Evolutionary conservation across 2,797 vertebrate genomes (phyloP), one percentile per base, ranked within the genome.

Genomic region (Agapornis canus): DNA sequence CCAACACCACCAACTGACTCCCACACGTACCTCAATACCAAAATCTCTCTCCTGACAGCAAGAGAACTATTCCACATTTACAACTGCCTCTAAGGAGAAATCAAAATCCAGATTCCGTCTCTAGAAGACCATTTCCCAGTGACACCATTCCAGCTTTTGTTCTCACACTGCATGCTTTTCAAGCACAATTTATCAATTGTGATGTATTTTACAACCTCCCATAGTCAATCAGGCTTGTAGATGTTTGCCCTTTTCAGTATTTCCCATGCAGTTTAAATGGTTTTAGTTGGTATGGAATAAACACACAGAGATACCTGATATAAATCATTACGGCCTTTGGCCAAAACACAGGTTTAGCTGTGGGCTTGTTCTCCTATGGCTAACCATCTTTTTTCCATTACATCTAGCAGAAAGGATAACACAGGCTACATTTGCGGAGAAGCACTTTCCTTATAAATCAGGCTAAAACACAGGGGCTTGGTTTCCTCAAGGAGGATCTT

Each of bases 401-500:
- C 48, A 54, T 75, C 77, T 49, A 79, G 31, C 16, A 87, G 63
- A 90, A 93, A 64, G 89, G 19, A 48, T 80, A 94, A 90, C 32
- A 81, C 8, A 61, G 49, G 64, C 54, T 92, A 51, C 29, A 15
- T 84, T 96, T 86, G 59, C 64, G 47, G 83, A 69, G 72, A 94
- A 88, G 81, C 48, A 56, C 42, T 51, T 85, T 91, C 73, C 57
- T 69, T 68, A 57, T 21, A 81, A 63, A 88, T 47, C 26, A 61
- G 66, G 69, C 90, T 78, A 92, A 94, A 88, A 69, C 40, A 70
- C 25, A 84, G 78, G 75, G 61, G 66, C 66, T 94, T 1, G 0
- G 57, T 68, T 86, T 93, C 82, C 88, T 96, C 68, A 81, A 56
- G 47, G 52, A 70, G 42, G 56, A 80, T 88, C 90, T 78, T 94